Evolutionary conservation across 2,888 invertebrate species (phyloP), one percentile per base, ranked within the genome.

Genomic region (Caenorhabditis japonica): DNA sequence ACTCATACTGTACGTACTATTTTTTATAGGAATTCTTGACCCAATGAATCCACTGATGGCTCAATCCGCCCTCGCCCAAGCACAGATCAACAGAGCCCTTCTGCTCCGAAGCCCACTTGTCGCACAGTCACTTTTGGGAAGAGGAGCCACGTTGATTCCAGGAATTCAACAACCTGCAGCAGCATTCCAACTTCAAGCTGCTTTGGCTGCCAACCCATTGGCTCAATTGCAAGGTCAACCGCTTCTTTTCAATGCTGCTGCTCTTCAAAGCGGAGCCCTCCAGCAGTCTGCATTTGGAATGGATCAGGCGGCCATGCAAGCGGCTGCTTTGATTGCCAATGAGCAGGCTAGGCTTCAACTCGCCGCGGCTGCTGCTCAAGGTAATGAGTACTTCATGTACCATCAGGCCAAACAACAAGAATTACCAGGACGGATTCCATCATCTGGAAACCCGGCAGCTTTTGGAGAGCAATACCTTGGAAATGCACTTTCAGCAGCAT

Each of bases 391-490:
- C 56, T 34, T 69, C 25, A 51, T 66, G 59, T 52, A 59, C 52
- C 59, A 53, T 33, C 59, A 58, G 23, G 58, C 52, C 36, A 60
- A 69, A 49, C 58, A 43, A 62, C 64, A 55, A 55, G 53, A 66
- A 56, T 66, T 58, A 39, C 33, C 52, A 69, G 74, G 74, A 47
- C 46, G 71, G 39, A 71, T 75, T 27, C 75, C 75, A 23, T 64
- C 75, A n/a, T 53, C 75, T 23, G 79, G 62, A 43, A 52, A 56
- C 34, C 43, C 58, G 4, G 19, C 72, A 0, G 27, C 71, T 2
- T 60, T 81, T 44, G 81, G 79, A 3, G 77, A 80, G 38, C 79
- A 76, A 46, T 81, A 81, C 43, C 60, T 82, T 21, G 74, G 77
- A 21, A 70, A 78, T 5, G 77, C 80, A 7, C 41, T 81, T 25